Conservation (phyloP, 35 echinoderm and acorn worm species). For the Lytechinus variegatus region DNA sequence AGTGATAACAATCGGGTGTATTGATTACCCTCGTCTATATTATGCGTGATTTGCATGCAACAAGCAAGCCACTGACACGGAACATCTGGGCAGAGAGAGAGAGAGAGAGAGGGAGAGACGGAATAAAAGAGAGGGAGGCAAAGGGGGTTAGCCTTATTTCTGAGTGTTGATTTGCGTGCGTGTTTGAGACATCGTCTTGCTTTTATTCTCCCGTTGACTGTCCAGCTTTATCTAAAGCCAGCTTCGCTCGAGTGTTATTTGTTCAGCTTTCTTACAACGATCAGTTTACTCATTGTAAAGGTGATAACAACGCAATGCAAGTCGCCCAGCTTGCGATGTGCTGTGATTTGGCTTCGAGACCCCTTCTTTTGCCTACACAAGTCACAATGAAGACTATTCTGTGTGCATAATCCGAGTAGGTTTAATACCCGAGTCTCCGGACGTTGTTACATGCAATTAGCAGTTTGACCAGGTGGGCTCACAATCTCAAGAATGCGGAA, state of each 20-base stretch:
- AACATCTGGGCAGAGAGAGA: slow-evolving; percentile 44
- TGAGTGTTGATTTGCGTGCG: slow-evolving; percentile 36
- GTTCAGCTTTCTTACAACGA: slow-evolving; percentile 58
- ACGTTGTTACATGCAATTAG: slow-evolving; percentile 1
- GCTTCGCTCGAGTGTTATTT: slow-evolving; percentile 46
- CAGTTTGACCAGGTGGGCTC: not conserved
- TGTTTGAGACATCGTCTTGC: not conserved
- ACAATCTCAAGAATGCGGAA: not conserved
- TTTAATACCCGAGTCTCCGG: not conserved
- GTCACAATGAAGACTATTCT: not conserved
- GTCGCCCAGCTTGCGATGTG: slow-evolving; percentile 27
- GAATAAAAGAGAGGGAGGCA: not conserved
- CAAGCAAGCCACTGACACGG: slow-evolving; percentile 42
- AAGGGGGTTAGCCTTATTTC: not conserved
- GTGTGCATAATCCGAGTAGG: not conserved
- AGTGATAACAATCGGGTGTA: slow-evolving; percentile 44
- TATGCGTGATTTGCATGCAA: slow-evolving; percentile 58
- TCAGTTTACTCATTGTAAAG: slow-evolving; percentile 55
- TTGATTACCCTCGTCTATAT: slow-evolving; percentile 39
- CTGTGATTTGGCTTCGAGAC: slow-evolving; percentile 25
- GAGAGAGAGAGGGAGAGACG: not conserved
- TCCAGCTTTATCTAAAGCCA: slow-evolving; percentile 12
- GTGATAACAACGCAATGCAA: slow-evolving; percentile 40
- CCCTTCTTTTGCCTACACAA: not conserved
- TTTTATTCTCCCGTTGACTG: slow-evolving; percentile 14